Evolutionary conservation across 2,888 invertebrate genomes (phyloP), one percentile per base, ranked within the genome.

Genomic region (Zootermopsis nevadensis): DNA sequence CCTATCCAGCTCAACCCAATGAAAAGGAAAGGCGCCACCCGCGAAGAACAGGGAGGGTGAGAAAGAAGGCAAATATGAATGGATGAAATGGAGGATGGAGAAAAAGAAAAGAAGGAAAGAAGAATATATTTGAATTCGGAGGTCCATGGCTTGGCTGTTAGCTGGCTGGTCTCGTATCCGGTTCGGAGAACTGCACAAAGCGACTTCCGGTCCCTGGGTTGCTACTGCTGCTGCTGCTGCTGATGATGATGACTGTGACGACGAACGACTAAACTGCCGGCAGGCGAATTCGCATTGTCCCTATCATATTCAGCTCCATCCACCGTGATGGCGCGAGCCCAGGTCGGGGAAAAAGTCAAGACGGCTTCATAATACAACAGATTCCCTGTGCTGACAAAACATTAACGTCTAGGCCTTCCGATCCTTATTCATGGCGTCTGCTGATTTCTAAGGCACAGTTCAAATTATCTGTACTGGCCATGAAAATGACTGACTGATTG

Each of bases 101-200:
- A 80, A 77, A 77, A 74, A 77, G 79, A 74, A 81, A 33, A 67
- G 83, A 66, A 83, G 79, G 67, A 81, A 81, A 81, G 72, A 81
- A 69, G 72, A 69, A 82, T 76, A 80, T 80, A 83, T 83, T 83
- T 83, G 83, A 81, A 83, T 81, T 83, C 83, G 83, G 80, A 69
- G 83, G 83, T 83, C 80, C 76, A 35, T 76, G 79, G 76, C 80
- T 66, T 35, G 77, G 77, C 82, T 76, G 82, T 55, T 81, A 55
- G 82, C 82, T 82, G 69, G 82, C 82, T 82, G 77, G 82, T 77
- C 66, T 81, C 69, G 83, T 80, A 81, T 83, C 83, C 83, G 80
- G 83, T 81, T 74, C 76, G 69, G 83, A 55, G 72, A 33, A 33
- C 76, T 33, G 77, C 81, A 83, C 83, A 83, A 83, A 81, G 83